Percentiles rank a stretch among this genome's conserved stretches.
Conservation (phyloP, 2,113 vertebrate genomes). For the Cyanoderma ruficeps region DNA sequence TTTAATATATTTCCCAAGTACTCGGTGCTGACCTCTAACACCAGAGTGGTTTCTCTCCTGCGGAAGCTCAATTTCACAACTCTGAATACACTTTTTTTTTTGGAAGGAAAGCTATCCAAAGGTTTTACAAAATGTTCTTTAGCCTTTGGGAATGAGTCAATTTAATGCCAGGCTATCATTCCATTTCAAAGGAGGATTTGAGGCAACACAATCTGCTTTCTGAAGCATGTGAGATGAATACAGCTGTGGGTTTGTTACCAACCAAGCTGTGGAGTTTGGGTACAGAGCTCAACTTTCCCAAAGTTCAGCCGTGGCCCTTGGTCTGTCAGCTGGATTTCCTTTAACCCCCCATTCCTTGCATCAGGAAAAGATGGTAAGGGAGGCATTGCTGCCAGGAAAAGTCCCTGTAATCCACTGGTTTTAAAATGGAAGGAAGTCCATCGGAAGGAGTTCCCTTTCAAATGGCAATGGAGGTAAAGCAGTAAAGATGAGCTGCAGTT, state of each 20-base stretch:
- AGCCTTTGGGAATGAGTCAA: constrained; percentile 37
- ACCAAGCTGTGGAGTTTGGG: neutral
- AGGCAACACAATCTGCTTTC: constrained; percentile 38
- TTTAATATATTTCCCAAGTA: constrained; percentile 28
- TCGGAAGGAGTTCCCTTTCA: neutral
- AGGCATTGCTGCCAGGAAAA: neutral
- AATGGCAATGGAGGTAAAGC: neutral
- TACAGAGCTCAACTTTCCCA: neutral
- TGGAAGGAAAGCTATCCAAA: neutral
- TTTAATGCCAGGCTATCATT: constrained; percentile 27
- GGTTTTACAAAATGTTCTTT: constrained; percentile 10
- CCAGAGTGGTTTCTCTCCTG: constrained; percentile 7
- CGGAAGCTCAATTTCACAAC: constrained; percentile 39
- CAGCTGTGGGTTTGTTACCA: neutral
- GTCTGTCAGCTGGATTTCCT: neutral
- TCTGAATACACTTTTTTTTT: neutral
- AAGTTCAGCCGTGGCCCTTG: neutral
- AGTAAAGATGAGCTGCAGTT: neutral
- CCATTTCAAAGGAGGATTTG: constrained; percentile 29
- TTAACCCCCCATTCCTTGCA: neutral
- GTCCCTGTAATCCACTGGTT: neutral
- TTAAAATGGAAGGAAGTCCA: neutral
- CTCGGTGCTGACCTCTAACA: constrained; percentile 7
- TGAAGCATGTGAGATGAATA: neutral
- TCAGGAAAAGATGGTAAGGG: neutral